phyloP scores from a whole-genome alignment of 2,888 invertebrate genomes.

The Papilio elwesi region DNA sequence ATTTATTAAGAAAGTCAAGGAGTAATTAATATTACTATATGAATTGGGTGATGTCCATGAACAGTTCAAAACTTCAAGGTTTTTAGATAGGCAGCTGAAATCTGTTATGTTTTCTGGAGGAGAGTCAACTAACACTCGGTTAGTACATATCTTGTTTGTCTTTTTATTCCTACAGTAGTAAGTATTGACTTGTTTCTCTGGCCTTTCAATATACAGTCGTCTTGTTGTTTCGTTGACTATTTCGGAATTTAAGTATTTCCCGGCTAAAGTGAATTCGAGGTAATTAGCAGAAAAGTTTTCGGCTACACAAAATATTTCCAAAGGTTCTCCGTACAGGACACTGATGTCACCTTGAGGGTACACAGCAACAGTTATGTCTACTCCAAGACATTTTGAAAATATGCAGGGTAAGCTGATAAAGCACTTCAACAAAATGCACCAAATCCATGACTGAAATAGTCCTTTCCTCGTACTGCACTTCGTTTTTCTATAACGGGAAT shows the following conservation, averaged over 20 bases:
- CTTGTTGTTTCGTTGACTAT: slow-evolving; percentile 87
- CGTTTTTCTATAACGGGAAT: slow-evolving; percentile 57
- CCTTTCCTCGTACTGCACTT: slow-evolving; percentile 64
- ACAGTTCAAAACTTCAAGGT: slow-evolving; percentile 90
- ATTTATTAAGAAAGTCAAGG: slow-evolving; percentile 60
- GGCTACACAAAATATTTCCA: slow-evolving; percentile 87
- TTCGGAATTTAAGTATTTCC: slow-evolving; percentile 60
- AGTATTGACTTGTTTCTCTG: slow-evolving; percentile 77
- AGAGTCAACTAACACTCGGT: slow-evolving; percentile 72
- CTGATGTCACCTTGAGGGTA: slow-evolving; percentile 84
- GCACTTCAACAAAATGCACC: slow-evolving; percentile 68
- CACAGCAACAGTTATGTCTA: slow-evolving; percentile 66
- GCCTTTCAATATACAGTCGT: slow-evolving; percentile 80
- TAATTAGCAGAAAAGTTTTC: slow-evolving; percentile 70
- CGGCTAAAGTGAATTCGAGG: slow-evolving; percentile 70
- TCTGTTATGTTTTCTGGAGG: slow-evolving; percentile 86
- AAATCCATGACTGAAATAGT: slow-evolving; percentile 68
- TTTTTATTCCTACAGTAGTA: slow-evolving; percentile 82
- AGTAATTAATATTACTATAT: slow-evolving; percentile 65
- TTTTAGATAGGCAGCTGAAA: slow-evolving; percentile 89
- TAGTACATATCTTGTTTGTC: slow-evolving; percentile 60
- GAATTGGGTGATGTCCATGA: slow-evolving; percentile 86
- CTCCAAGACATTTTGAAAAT: slow-evolving; percentile 64
- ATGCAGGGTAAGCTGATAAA: slow-evolving; percentile 69
- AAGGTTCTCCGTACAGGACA: slow-evolving; percentile 84